phyloP scores from a whole-genome alignment of 1,140 invertebrate species.

The Drosophila prosaltans region DNA sequence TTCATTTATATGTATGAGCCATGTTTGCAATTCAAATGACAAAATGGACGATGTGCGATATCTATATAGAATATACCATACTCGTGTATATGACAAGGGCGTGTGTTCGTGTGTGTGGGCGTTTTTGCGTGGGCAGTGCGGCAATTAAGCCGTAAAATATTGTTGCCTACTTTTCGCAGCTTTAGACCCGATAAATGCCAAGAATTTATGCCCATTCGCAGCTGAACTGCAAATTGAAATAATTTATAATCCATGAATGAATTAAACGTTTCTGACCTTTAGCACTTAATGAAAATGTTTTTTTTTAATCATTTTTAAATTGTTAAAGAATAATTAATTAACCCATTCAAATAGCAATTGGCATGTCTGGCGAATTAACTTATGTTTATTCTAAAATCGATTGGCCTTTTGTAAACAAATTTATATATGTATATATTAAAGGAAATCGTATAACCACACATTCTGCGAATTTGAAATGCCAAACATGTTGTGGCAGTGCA shows the following conservation, averaged over 20 bases:
- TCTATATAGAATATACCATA: constrained; percentile 17
- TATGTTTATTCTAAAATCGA: not conserved
- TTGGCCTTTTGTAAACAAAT: constrained; percentile 2
- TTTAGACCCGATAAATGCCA: constrained; percentile 2
- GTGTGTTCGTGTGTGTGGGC: constrained; percentile 10
- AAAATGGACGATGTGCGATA: constrained; percentile 41
- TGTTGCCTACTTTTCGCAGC: constrained; percentile 65
- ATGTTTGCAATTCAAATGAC: constrained; percentile 69
- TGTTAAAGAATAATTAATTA: not conserved
- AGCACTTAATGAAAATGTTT: constrained; percentile 5
- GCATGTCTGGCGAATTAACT: not conserved
- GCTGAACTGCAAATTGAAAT: constrained; percentile 29
- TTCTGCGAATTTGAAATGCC: constrained; percentile 29
- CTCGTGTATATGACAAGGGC: constrained; percentile 19
- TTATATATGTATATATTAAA: not conserved
- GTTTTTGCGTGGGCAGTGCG: constrained; percentile 6
- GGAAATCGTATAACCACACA: constrained; percentile 1
- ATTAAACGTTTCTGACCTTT: constrained; percentile 2
- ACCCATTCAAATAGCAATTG: not conserved
- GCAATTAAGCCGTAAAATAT: constrained; percentile 69
- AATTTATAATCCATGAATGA: constrained; percentile 31
- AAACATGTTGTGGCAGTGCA: constrained; percentile 36
- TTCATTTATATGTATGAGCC: constrained; percentile 65
- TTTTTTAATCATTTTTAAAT: not conserved
- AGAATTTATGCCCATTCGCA: constrained; percentile 4